phyloP scores from a whole-genome alignment of 2,113 vertebrate genomes.

The Gracilinanus agilis region DNA sequence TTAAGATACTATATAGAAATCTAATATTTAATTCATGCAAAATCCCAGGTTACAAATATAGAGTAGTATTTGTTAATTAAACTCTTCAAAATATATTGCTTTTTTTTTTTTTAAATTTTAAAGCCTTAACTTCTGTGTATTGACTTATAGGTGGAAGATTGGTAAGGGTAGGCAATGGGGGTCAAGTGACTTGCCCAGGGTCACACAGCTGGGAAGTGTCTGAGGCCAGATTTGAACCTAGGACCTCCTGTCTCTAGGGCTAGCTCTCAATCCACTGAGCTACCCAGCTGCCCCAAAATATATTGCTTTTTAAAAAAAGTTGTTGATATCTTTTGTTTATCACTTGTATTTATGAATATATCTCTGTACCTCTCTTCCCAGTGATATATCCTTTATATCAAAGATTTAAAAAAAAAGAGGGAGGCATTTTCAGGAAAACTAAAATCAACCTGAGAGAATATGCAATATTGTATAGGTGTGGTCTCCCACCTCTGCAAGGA shows the following conservation, averaged over 20 bases:
- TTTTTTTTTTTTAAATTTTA: slow-evolving; percentile 22
- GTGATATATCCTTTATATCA: not conserved
- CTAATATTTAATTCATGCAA: slow-evolving; percentile 51
- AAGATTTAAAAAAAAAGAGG: not conserved
- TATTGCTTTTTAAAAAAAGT: too few species aligned
- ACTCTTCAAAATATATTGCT: not conserved
- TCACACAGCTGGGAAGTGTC: too few species aligned
- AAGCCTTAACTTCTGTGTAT: too few species aligned
- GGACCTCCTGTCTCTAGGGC: too few species aligned
- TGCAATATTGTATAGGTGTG: not conserved
- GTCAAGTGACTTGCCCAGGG: too few species aligned
- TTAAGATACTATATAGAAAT: slow-evolving; percentile 39
- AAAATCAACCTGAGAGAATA: not conserved
- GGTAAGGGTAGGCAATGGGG: too few species aligned
- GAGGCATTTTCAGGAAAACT: not conserved
- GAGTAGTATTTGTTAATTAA: slow-evolving; percentile 34
- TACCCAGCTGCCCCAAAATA: too few species aligned
- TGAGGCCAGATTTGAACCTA: too few species aligned
- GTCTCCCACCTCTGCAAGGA: not conserved
- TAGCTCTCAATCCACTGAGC: too few species aligned
- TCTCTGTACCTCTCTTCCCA: not conserved
- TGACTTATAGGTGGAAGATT: too few species aligned
- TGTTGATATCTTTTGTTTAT: not conserved
- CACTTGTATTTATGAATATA: not conserved
- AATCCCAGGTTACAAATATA: slow-evolving; percentile 24